Conservation (phyloP, 1,140 invertebrate species). For the Zaprionus ornatus region DNA sequence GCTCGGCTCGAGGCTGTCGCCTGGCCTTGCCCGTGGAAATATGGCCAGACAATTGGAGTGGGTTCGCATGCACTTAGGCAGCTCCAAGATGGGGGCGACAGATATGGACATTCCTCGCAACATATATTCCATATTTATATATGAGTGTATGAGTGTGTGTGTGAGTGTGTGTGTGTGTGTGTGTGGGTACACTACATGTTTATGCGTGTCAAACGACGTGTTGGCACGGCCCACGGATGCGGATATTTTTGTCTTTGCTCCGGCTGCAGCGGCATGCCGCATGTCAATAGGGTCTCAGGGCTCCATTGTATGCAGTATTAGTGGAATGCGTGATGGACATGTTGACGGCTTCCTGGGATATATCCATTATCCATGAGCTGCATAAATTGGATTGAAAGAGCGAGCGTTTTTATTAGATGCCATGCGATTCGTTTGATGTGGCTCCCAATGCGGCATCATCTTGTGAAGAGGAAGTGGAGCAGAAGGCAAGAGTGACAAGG, state of each 20-base stretch:
- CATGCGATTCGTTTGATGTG: conserved; percentile 14
- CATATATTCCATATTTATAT: conserved; percentile 1
- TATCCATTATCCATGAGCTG: conserved; percentile 35
- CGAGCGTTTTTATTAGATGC: conserved; percentile 36
- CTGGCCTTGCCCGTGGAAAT: conserved; percentile 62
- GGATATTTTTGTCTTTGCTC: conserved; percentile 43
- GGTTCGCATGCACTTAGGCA: conserved; percentile 55
- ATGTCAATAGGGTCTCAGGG: conserved; percentile 20
- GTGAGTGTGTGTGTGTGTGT: no score
- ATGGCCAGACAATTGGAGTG: conserved; percentile 53
- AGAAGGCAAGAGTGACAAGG: background rate
- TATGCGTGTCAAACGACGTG: conserved; percentile 5
- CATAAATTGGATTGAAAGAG: conserved; percentile 36
- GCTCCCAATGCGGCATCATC: background rate
- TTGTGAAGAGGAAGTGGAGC: background rate
- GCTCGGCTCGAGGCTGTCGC: background rate
- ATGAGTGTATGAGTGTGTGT: no score
- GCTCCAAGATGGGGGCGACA: conserved; percentile 37
- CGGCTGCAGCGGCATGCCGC: conserved; percentile 46
- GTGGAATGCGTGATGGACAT: conserved; percentile 45
- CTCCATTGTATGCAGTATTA: conserved; percentile 21
- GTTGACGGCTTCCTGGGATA: conserved; percentile 44
- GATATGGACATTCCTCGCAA: conserved; percentile 40
- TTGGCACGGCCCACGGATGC: conserved; percentile 31
- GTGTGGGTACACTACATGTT: background rate